phyloP scores from a whole-genome alignment of 2,113 vertebrate genomes.

The Petaurus breviceps region DNA sequence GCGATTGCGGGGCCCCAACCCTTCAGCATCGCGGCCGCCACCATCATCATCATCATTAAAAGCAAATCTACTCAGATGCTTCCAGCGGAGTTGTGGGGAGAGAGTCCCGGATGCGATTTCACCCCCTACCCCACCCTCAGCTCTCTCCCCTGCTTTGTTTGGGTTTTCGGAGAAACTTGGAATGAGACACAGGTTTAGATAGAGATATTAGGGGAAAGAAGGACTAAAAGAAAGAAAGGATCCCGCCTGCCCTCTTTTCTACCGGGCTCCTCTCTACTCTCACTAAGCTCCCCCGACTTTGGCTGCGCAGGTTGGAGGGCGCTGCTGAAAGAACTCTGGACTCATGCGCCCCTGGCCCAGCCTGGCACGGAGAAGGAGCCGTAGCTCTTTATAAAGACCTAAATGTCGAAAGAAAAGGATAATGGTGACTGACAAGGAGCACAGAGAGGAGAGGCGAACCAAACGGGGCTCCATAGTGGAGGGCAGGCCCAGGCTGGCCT shows the following conservation, averaged over 20 bases:
- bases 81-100: conserved; percentile 36
- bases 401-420: conserved; percentile 73
- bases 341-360: neutral
- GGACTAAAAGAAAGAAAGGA: neutral
- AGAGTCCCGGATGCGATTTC: conserved; percentile 50
- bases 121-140: conserved; percentile 45
- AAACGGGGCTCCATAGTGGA: conserved; percentile 80
- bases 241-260: neutral
- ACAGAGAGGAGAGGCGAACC: conserved; percentile 75
- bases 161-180: neutral
- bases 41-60: conserved; percentile 45
- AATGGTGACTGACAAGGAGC: conserved; percentile 79
- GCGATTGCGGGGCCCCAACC: conserved; percentile 31
- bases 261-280: too few relatives aligned
- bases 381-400: conserved; percentile 77
- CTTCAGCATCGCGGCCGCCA: conserved; percentile 14
- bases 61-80: conserved; percentile 1
- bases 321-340: neutral
- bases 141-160: conserved; percentile 72
- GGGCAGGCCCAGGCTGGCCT: conserved; percentile 83
- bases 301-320: neutral
- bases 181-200: neutral
- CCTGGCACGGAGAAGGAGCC: conserved; percentile 40
- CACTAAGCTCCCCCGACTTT: neutral
- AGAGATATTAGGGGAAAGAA: neutral